Percentiles rank a stretch among this genome's conserved stretches.
Evolutionary conservation across 2,888 invertebrate genomes (phyloP).

Genomic region (Mellilla xanthometata): DNA sequence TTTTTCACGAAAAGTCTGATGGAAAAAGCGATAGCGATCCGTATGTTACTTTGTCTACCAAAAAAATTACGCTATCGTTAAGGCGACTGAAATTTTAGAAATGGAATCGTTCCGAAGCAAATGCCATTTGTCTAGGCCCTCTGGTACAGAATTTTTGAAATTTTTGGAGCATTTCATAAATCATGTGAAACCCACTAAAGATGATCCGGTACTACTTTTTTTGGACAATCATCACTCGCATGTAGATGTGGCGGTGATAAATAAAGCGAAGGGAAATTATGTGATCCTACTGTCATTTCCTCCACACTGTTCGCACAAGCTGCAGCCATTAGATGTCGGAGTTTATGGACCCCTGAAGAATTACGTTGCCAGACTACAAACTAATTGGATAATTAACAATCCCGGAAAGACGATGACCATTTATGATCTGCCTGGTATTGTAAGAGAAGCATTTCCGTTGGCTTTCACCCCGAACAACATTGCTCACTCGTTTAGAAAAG

Average conservation of each 20-base stretch:
- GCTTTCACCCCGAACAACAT: constrained; percentile 35
- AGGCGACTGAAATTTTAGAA: no score
- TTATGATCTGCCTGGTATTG: constrained; percentile 39
- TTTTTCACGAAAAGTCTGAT: no score
- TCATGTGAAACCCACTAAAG: constrained; percentile 17
- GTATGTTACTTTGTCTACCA: no score
- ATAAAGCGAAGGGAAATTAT: constrained; percentile 33
- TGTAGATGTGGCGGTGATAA: constrained; percentile 28
- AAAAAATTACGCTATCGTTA: no score
- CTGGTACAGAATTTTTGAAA: constrained; percentile 29
- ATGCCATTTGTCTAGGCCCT: no score
- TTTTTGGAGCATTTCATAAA: constrained; percentile 40
- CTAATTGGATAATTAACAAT: constrained; percentile 39
- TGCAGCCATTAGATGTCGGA: constrained; percentile 38
- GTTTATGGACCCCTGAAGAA: constrained; percentile 40
- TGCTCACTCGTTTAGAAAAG: constrained; percentile 32
- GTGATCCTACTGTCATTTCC: constrained; percentile 37
- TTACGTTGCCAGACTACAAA: constrained; percentile 31
- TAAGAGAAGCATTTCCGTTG: constrained; percentile 29
- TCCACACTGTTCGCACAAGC: constrained; percentile 38
- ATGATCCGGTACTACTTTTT: constrained; percentile 32
- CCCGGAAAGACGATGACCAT: constrained; percentile 40
- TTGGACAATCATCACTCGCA: constrained; percentile 41
- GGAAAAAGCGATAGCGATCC: no score
- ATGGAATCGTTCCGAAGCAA: no score